Evolutionary conservation across 2,797 vertebrate species (phyloP).

Genomic region (Botia almorhae): DNA sequence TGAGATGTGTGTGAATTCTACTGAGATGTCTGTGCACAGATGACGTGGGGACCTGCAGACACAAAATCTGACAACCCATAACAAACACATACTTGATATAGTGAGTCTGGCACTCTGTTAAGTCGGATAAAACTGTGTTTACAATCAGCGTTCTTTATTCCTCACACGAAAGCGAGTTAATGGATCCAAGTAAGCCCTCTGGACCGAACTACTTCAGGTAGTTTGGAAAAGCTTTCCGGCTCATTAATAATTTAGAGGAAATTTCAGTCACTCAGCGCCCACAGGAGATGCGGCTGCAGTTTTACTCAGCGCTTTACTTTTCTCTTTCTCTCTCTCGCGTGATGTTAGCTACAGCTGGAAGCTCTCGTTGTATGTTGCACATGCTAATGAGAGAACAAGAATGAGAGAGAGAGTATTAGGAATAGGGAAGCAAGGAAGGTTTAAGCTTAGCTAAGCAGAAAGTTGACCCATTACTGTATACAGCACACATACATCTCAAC

Average conservation of each 20-base stretch:
- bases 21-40: no score
- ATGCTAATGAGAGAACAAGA: constrained; percentile 51
- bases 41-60: background rate
- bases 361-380: constrained; percentile 46
- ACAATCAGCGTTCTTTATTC: constrained; percentile 40
- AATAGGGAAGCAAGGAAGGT: constrained; percentile 28
- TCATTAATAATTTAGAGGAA: constrained; percentile 83
- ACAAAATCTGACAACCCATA: background rate
- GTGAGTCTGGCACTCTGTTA: constrained; percentile 50
- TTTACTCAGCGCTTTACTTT: constrained; percentile 68
- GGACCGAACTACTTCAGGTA: constrained; percentile 74
- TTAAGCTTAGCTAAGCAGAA: constrained; percentile 65
- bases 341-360: constrained; percentile 61
- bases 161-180: constrained; percentile 52
- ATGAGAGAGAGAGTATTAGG: constrained; percentile 16
- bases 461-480: constrained; percentile 54
- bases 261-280: constrained; percentile 81
- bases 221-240: constrained; percentile 76
- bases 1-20: no score
- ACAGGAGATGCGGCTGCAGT: constrained; percentile 80
- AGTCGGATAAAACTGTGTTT: constrained; percentile 46
- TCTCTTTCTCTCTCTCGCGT: constrained; percentile 41
- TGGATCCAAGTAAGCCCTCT: constrained; percentile 64
- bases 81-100: constrained; percentile 48
- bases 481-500: constrained; percentile 37